Conservation (phyloP, 2,888 invertebrate species). For the Chaitophorus viminalis region DNA sequence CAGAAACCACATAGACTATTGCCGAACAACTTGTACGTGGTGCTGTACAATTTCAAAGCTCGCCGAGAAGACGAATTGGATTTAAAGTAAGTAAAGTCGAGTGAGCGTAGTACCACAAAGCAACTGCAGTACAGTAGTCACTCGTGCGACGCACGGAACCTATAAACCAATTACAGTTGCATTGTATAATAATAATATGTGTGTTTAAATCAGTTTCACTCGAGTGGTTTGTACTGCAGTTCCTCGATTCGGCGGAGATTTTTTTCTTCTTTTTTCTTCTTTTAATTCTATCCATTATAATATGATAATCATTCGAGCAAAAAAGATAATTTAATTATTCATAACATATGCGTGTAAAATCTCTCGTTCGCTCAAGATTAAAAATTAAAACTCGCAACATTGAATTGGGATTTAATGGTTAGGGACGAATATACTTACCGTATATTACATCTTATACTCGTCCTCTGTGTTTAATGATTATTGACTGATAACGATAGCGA, state of each 20-base stretch:
- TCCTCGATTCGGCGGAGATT: not conserved
- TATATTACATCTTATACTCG: no score
- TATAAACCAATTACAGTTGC: not conserved
- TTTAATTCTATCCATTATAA: no score
- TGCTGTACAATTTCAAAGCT: constrained; percentile 93
- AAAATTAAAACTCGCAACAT: not conserved
- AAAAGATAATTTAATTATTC: not conserved
- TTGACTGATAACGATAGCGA: no score
- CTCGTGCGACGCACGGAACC: not conserved
- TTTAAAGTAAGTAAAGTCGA: constrained; percentile 75
- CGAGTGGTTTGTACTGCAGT: not conserved
- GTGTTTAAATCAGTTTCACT: not conserved
- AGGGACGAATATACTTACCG: no score
- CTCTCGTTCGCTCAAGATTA: not conserved
- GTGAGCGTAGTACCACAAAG: no score
- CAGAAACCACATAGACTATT: constrained; percentile 87
- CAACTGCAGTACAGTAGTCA: not conserved
- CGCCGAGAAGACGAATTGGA: constrained; percentile 94
- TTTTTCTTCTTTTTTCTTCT: no score
- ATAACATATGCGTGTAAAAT: not conserved
- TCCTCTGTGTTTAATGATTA: no score
- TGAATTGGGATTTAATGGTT: no score
- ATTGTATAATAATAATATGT: not conserved
- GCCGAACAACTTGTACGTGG: constrained; percentile 92
- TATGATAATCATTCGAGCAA: not conserved